A percentile compares a stretch with the other conserved stretches of the same genome.
Evolutionary conservation across 2,113 vertebrate genomes (phyloP).

Genomic region (Dendropsophus ebraccatus): DNA sequence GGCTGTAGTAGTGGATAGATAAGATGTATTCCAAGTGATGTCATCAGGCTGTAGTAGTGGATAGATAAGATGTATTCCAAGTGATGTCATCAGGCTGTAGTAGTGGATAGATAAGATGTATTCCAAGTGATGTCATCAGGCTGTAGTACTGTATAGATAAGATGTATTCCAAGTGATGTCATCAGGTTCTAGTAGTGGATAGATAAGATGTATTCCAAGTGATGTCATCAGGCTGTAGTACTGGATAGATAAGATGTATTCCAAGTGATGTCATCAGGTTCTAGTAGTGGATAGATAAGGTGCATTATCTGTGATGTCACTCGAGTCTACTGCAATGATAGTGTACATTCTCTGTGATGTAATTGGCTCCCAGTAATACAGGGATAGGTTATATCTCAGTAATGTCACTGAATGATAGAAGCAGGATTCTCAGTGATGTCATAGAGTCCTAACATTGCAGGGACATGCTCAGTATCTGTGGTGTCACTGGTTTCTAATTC

Average conservation of each 20-base stretch:
- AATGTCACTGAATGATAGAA: not conserved
- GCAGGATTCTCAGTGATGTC: not conserved
- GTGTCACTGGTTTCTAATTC: not conserved
- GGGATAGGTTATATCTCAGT: not conserved
- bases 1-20: too few species aligned
- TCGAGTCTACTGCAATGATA: not conserved
- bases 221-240: not conserved
- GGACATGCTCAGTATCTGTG: not conserved
- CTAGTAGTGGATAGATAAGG: not conserved
- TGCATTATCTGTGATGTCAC: not conserved
- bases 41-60: too few species aligned
- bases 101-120: too few species aligned
- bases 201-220: not conserved
- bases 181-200: not conserved
- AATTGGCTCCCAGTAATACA: not conserved
- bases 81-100: too few species aligned
- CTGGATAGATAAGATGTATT: not conserved
- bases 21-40: too few species aligned
- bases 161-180: not conserved
- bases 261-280: not conserved
- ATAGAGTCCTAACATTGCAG: not conserved
- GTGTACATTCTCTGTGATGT: not conserved
- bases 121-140: too few species aligned
- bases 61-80: too few species aligned
- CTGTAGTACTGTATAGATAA: too few species aligned